Conservation (phyloP, 2,797 vertebrate genomes). For the Enteromius mattozi region DNA sequence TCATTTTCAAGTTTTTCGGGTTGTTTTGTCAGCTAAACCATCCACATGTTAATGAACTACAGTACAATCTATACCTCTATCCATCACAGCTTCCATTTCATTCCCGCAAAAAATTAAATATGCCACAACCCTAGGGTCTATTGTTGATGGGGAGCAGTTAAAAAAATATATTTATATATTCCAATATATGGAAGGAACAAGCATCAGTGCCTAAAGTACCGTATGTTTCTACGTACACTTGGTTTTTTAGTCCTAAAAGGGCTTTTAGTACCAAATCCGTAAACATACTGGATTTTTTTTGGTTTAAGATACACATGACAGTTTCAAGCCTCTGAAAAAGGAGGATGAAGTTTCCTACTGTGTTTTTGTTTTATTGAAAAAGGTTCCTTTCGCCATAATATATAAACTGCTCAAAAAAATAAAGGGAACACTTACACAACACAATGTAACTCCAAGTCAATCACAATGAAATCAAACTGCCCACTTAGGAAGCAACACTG, state of each 20-base stretch:
- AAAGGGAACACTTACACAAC: too few species aligned
- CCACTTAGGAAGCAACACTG: too few species aligned
- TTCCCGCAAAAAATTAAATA: not conserved
- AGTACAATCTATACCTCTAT: not conserved
- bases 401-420: conserved; percentile 13
- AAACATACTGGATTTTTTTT: conserved; percentile 50
- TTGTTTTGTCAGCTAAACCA: not conserved
- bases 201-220: conserved; percentile 18
- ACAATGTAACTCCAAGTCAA: too few species aligned
- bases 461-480: too few species aligned
- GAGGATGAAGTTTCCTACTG: conserved; percentile 66
- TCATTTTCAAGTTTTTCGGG: not conserved
- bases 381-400: conserved; percentile 58
- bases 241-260: conserved; percentile 21
- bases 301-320: conserved; percentile 75
- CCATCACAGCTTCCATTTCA: not conserved
- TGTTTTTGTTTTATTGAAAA: conserved; percentile 60
- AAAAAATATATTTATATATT: not conserved
- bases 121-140: not conserved
- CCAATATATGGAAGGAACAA: not conserved
- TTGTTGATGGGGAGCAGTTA: not conserved
- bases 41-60: not conserved
- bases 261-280: conserved; percentile 49
- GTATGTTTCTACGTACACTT: not conserved
- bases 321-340: conserved; percentile 63